Conservation (phyloP, 2,888 invertebrate genomes). For the Caenorhabditis imperialis region DNA sequence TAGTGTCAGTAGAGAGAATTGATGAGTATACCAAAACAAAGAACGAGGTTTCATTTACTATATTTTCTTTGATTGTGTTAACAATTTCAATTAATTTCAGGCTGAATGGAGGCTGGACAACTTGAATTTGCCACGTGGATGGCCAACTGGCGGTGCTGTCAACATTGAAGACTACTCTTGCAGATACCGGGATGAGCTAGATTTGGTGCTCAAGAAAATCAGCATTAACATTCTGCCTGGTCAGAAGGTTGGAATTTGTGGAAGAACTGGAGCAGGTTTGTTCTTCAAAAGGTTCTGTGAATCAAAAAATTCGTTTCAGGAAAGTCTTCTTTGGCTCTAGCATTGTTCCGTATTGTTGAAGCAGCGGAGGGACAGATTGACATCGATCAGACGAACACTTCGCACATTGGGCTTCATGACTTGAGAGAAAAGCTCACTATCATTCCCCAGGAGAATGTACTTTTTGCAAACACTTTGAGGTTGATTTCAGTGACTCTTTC, state of each 20-base stretch:
- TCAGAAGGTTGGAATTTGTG: conserved; percentile 81
- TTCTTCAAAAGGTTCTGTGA: not conserved
- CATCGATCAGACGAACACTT: conserved; percentile 70
- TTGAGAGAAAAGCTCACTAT: conserved; percentile 89
- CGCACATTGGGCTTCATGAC: conserved; percentile 86
- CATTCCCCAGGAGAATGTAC: conserved; percentile 80
- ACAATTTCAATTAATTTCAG: conserved; percentile 29
- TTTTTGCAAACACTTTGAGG: conserved; percentile 51
- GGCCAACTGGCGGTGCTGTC: conserved; percentile 63
- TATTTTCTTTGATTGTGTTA: not conserved
- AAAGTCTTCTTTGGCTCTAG: conserved; percentile 76
- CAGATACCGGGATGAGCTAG: conserved; percentile 86
- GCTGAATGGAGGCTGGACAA: conserved; percentile 57
- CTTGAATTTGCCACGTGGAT: conserved; percentile 42
- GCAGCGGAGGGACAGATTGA: conserved; percentile 70
- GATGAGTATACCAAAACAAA: conserved; percentile 72
- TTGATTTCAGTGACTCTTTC: not conserved
- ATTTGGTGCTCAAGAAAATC: conserved; percentile 79
- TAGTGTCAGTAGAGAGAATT: conserved; percentile 91
- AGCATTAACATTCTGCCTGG: conserved; percentile 81
- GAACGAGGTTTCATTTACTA: conserved; percentile 62
- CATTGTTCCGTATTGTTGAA: conserved; percentile 77
- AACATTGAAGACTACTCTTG: conserved; percentile 58
- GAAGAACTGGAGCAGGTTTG: conserved; percentile 79
- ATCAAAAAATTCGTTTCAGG: conserved; percentile 48